Evolutionary conservation across 1,140 invertebrate genomes (phyloP).

Genomic region (Drosophila athabasca): DNA sequence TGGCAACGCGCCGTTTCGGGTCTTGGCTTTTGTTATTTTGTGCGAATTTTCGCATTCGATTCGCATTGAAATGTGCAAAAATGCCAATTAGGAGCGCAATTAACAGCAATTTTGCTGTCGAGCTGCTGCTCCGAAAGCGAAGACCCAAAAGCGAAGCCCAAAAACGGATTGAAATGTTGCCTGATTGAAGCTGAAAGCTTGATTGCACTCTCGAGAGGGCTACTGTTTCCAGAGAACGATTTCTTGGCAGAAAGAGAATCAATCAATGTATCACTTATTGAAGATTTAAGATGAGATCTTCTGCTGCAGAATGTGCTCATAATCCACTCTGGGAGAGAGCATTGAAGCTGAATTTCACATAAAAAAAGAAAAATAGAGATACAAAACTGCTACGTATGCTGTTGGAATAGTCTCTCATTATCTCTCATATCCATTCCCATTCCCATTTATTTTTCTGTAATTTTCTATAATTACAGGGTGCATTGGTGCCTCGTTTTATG

Average conservation of each 20-base stretch:
- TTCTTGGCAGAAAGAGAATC: background rate
- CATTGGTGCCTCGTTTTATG: no score
- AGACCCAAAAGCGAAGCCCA: constrained; percentile 28
- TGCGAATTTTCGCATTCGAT: constrained; percentile 72
- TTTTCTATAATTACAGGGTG: no score
- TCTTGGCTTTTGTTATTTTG: constrained; percentile 67
- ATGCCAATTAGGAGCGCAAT: constrained; percentile 68
- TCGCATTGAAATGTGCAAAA: constrained; percentile 76
- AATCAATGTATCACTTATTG: no score
- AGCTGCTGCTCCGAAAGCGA: constrained; percentile 33
- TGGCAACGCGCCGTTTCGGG: constrained; percentile 30
- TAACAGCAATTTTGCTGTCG: constrained; percentile 63
- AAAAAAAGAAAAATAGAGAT: constrained; percentile 20
- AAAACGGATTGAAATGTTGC: constrained; percentile 10
- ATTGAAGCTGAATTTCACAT: no score
- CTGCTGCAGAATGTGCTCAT: no score
- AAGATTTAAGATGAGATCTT: no score
- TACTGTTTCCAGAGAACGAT: constrained; percentile 5
- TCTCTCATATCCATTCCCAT: no score
- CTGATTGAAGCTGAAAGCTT: constrained; percentile 17
- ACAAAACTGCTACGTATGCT: background rate
- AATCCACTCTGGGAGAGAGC: background rate
- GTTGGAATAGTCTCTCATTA: no score
- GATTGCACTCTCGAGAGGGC: background rate
- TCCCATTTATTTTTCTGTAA: no score